phyloP scores from a whole-genome alignment of 2,888 invertebrate species.

The Ochropacha duplaris region DNA sequence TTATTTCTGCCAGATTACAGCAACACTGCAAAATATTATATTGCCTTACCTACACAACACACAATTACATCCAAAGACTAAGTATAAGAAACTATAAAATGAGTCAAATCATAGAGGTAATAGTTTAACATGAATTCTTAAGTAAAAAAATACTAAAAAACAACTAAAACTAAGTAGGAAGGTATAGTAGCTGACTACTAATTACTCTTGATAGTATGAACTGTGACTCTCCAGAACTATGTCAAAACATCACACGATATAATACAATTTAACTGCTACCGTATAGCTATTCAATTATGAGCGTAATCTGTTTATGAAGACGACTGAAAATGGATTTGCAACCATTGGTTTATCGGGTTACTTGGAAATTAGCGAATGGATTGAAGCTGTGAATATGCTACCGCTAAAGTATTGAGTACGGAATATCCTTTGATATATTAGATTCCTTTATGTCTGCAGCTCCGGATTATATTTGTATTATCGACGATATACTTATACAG shows the following conservation, averaged over 20 bases:
- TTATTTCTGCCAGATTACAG: not conserved
- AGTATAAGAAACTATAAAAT: not conserved
- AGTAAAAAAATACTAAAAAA: no score
- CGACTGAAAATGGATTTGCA: not conserved
- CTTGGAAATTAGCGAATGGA: not conserved
- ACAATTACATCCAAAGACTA: slow-evolving; percentile 1
- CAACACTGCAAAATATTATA: not conserved
- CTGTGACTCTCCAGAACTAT: not conserved
- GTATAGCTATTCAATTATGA: not conserved
- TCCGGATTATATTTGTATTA: no score
- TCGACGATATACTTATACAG: no score
- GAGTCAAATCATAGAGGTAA: not conserved
- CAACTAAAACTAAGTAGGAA: no score
- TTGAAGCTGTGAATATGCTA: not conserved
- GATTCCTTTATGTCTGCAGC: not conserved
- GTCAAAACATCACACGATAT: not conserved
- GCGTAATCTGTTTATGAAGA: not conserved
- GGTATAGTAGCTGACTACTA: not conserved
- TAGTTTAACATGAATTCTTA: not conserved
- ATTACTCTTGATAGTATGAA: not conserved
- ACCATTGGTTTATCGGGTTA: not conserved
- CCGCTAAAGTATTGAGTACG: not conserved
- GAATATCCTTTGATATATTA: not conserved
- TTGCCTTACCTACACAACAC: no score
- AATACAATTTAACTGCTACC: not conserved